Evolutionary conservation across 2,888 invertebrate genomes (phyloP), one percentile per base, ranked within the genome.

Genomic region (Caradrina kadenii): DNA sequence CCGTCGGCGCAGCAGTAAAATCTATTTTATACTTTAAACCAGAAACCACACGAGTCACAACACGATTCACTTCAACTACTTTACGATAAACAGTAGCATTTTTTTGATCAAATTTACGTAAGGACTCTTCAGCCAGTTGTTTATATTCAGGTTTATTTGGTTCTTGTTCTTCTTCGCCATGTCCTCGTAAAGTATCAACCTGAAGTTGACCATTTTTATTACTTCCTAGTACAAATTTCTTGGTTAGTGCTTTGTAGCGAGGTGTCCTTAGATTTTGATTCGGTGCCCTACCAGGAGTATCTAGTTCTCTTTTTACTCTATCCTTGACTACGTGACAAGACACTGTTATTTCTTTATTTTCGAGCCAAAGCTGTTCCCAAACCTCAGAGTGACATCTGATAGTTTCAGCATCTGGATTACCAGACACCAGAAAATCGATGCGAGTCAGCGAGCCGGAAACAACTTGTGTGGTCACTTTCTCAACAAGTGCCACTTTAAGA

Each of bases 391-490:
- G 62, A 31, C 88, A 88, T 42, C 49, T 58, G 13, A 2, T 10
- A n/a, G 2, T 6, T 8, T 39, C 42, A 5, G 39, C 6, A 17
- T 39, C 60, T 11, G 48, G 39, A 5, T 45, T 17, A 52, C 21
- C 35, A 5, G 63, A 63, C 13, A 80, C 78, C 17, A 62, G 64
- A 63, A 87, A 88, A 39, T 80, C 31, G 10, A 88, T 79, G 13
- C 1, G 50, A 15, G 87, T 90, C 11, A 73, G 0, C 0, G 15
- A 1, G 0, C 89, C 90, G 6, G 85, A n/a, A 11, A 89, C 89
- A 0, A 85, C 79, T 76, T 89, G 89, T 0, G 81, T 85, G 0
- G 69, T 70, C 5, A 86, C 89, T 54, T 73, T 79, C 13, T 68
- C 60, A 7, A 89, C 73, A 6, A 11, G 5, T 6, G 76, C 6